phyloP scores from a whole-genome alignment of 2,113 vertebrate genomes.

The Ptilorrhoa leucosticta region DNA sequence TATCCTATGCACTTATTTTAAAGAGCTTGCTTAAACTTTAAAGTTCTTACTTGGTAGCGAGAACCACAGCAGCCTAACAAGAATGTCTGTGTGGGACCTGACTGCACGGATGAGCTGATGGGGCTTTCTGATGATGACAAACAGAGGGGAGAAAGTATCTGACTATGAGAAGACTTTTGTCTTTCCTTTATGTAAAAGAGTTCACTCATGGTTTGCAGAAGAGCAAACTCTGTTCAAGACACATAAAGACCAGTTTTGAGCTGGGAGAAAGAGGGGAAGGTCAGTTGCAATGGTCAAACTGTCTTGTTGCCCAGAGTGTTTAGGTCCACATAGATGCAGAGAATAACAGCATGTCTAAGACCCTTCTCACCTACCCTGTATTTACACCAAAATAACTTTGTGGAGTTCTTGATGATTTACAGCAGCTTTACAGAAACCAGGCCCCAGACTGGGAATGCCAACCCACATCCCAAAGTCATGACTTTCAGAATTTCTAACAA shows the following conservation, averaged over 20 bases:
- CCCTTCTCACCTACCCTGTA: neutral
- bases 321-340: neutral
- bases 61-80: neutral
- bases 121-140: neutral
- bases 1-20: neutral
- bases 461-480: neutral
- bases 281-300: neutral
- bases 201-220: neutral
- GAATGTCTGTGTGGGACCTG: neutral
- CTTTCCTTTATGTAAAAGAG: neutral
- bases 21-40: neutral
- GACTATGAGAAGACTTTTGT: neutral
- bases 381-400: neutral
- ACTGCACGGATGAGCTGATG: fast-evolving
- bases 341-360: neutral
- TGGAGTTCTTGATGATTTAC: neutral
- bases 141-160: neutral
- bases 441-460: neutral
- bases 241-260: neutral
- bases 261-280: neutral
- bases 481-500: neutral
- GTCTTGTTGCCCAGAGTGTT: neutral
- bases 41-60: neutral
- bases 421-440: neutral
- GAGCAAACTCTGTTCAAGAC: neutral